Conservation (phyloP, 2,888 invertebrate species). For the Cryptus viduatorius region DNA sequence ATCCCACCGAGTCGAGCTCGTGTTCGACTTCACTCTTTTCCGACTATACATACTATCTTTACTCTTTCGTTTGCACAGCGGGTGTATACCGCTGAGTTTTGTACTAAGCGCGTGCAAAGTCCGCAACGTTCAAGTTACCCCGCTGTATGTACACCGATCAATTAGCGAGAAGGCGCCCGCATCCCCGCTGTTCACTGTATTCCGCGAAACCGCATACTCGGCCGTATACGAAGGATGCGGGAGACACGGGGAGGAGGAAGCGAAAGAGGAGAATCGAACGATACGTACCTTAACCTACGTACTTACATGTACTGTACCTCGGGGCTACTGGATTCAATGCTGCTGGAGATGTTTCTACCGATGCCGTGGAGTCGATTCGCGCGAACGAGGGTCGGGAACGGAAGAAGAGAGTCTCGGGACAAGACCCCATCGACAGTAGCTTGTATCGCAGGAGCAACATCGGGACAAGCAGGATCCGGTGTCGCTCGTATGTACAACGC, state of each 20-base stretch:
- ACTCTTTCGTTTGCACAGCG: slow-evolving; percentile 26
- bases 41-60: neutral
- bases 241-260: neutral
- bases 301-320: slow-evolving; percentile 7
- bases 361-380: slow-evolving; percentile 29
- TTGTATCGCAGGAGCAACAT: slow-evolving; percentile 3
- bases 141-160: slow-evolving; percentile 64
- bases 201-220: slow-evolving; percentile 61
- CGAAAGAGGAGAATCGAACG: slow-evolving; percentile 24
- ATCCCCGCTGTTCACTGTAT: slow-evolving; percentile 60
- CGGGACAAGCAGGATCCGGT: neutral
- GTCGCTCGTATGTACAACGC: neutral
- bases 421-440: slow-evolving; percentile 13
- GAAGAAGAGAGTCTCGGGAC: slow-evolving; percentile 42
- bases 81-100: slow-evolving; percentile 46
- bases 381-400: slow-evolving; percentile 11
- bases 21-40: slow-evolving; percentile 24
- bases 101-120: slow-evolving; percentile 54
- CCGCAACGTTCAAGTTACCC: slow-evolving; percentile 29
- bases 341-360: slow-evolving; percentile 24
- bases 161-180: slow-evolving; percentile 68
- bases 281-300: slow-evolving; percentile 20
- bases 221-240: slow-evolving; percentile 54
- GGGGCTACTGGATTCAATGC: slow-evolving; percentile 12
- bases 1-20: slow-evolving; percentile 29